Base-by-base conservation (phyloP, 2,797 vertebrate genomes). In the Chloroceryle inda region DNA sequence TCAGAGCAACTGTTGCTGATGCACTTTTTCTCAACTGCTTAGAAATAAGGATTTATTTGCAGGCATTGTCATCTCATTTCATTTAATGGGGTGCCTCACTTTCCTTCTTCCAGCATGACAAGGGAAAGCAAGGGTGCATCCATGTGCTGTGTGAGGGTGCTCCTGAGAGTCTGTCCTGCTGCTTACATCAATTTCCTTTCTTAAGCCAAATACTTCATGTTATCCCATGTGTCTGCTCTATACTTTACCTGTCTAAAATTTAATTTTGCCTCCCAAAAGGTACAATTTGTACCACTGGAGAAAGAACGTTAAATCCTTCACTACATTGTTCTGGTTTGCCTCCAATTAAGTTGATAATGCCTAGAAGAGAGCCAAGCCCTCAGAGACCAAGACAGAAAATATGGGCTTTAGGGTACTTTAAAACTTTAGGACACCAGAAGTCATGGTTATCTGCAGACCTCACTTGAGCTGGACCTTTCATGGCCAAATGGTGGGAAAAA, bases 1-100 rank as follows among this genome's bases (percentile, higher is more conserved):
- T 93, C 93, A 88, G 85, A 94, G 81, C 91, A 95, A 91, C 49
- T 55, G 75, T 75, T 94, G 55, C 72, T 76, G 33, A 81, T 58
- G 75, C 83, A 77, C n/a, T 79, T 88, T 92, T 94, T 85, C 88
- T 88, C n/a, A 33, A 64, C 64, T 66, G 52, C 72, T 89, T 21
- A 18, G 75, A 91, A 85, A 24, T 29, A 93, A 59, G 62, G 67
- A 23, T 88, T 73, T 76, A 40, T 45, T 74, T 1, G 0, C 37
- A 73, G 64, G 56, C 10, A 11, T 3, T 61, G 37, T 21, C 33
- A 52, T 40, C 61, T 71, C 31, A 40, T 27, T 75, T 78, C n/a
- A 18, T 59, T 62, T 64, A 83, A 33, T 5, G 14, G 23, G 78
- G 18, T 8, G 20, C 33, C 24, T 50, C 45, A 21, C 50, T 89